phyloP scores from a whole-genome alignment of 1,140 invertebrate genomes.

The Rhyzopertha dominica region DNA sequence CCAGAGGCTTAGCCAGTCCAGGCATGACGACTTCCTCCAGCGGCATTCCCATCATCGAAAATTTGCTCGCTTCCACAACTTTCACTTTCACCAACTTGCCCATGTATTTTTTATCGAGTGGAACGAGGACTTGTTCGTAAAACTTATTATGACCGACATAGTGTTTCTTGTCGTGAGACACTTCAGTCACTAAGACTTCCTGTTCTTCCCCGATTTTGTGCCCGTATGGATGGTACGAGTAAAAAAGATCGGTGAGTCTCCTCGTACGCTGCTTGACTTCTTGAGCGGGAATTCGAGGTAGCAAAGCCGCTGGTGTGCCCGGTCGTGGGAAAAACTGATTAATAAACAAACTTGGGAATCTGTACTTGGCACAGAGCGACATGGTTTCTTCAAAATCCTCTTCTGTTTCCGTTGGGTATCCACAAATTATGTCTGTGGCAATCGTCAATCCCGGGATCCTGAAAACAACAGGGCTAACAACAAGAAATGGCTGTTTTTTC shows the following conservation, averaged over 20 bases:
- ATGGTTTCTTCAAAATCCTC: slow-evolving; percentile 88
- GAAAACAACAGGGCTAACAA: slow-evolving; percentile 18
- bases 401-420: slow-evolving; percentile 95
- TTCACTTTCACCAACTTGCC: slow-evolving; percentile 78
- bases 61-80: slow-evolving; percentile 73
- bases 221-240: slow-evolving; percentile 83
- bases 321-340: slow-evolving; percentile 97
- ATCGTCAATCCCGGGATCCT: slow-evolving; percentile 87
- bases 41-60: slow-evolving; percentile 77
- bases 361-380: slow-evolving; percentile 77
- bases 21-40: slow-evolving; percentile 50
- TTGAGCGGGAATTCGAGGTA: slow-evolving; percentile 75
- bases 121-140: slow-evolving; percentile 92
- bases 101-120: slow-evolving; percentile 69
- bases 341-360: slow-evolving; percentile 93
- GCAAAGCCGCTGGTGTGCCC: slow-evolving; percentile 89
- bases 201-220: slow-evolving; percentile 71
- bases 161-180: slow-evolving; percentile 85
- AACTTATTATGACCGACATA: slow-evolving; percentile 94
- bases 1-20: slow-evolving; percentile 49
- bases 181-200: slow-evolving; percentile 85
- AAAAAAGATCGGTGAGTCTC: slow-evolving; percentile 82
- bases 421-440: slow-evolving; percentile 97
- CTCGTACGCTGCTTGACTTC: slow-evolving; percentile 90
- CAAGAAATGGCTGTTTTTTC: too few relatives aligned